Conservation (phyloP, 64 coral and sea anemone species). For the Dendrophyllia cribrosa region DNA sequence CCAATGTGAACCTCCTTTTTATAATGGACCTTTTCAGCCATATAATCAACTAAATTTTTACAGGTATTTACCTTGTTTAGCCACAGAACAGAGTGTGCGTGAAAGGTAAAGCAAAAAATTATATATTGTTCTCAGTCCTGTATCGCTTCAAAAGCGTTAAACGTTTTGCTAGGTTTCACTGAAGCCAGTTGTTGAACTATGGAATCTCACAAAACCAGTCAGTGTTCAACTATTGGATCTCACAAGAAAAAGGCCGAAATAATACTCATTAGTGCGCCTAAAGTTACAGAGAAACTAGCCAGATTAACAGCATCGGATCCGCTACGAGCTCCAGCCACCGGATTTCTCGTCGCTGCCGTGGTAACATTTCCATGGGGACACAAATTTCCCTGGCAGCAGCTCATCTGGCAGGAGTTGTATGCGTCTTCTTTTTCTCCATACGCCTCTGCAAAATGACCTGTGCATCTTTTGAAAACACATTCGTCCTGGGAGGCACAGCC, state of each 20-base stretch:
- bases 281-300: neutral
- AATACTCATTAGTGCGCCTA: neutral
- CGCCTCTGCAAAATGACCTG: neutral
- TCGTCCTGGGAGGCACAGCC: constrained; percentile 31
- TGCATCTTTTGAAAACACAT: constrained; percentile 10
- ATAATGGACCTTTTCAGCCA: no score
- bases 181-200: no score
- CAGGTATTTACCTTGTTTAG: no score
- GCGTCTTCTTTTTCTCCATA: neutral
- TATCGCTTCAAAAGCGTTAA: no score
- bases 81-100: no score
- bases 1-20: no score
- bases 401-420: constrained; percentile 15
- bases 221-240: neutral
- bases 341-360: neutral
- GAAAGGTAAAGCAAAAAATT: no score
- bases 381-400: constrained; percentile 15
- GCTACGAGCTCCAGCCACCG: constrained; percentile 3
- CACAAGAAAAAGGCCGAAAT: neutral
- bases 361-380: constrained; percentile 10
- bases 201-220: no score
- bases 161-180: no score
- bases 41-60: no score
- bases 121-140: no score
- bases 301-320: neutral